Base-by-base conservation (phyloP, 2,888 invertebrate genomes). In the Cylindroiulus punctatus region DNA sequence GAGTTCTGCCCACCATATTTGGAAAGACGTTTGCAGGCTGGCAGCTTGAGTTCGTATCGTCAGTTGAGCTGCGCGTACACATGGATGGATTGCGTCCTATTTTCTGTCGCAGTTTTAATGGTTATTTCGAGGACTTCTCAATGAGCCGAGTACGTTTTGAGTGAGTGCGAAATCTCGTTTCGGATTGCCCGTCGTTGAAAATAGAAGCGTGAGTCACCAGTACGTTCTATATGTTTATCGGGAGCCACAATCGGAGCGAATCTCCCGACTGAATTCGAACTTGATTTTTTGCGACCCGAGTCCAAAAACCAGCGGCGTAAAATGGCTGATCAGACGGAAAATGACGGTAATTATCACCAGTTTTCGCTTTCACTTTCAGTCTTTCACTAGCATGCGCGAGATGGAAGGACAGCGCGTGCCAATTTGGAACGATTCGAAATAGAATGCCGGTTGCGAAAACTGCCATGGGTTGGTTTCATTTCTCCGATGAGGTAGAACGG, bases 271-370 rank as follows among this genome's bases (percentile, higher is more conserved):
- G 57, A 57, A 57, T 57, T 57, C 57, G 19, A 57, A 57, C 57
- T n/a, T 57, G 19, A 22, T n/a, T n/a, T 57, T 57, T 57, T 57
- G 19, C 22, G 57, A 8, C 22, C 57, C n/a, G 57, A 57, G 3
- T 57, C n/a, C 2, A 4, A 22, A 57, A 57, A 57, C 7, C 57
- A 57, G 57, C 57, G 57, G 57, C 57, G 12, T 14, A 14, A n/a
- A 57, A 57, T 57, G 57, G 57, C 57, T 57, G 57, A 57, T 57
- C 57, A 57, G n/a, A 57, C 57, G 57, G 57, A 57, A 57, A 57
- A 57, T 57, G 57, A 57, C 57, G 57, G 57, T 57, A 57, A 57
- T n/a, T 57, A 57, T 19, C 19, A 22, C 57, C 19, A 57, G 4
- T 22, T 57, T 57, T n/a, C n/a, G 47, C 5, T 47, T n/a, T 47